A percentile compares a stretch with the other conserved stretches of the same genome.
Evolutionary conservation across 2,797 vertebrate genomes (phyloP).

Genomic region (Aplochiton taeniatus): DNA sequence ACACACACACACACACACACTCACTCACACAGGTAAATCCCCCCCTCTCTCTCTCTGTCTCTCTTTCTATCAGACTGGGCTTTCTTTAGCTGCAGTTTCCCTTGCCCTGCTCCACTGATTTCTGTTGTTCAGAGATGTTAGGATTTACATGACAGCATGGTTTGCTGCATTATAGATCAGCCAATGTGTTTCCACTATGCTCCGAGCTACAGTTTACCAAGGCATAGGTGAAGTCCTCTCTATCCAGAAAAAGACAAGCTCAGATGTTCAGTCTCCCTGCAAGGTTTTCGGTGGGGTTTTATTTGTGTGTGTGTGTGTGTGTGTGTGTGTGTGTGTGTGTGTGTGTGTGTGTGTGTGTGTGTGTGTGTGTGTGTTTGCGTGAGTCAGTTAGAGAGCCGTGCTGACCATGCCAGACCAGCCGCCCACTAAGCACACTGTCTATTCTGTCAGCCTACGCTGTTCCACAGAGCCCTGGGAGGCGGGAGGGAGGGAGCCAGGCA

Average conservation of each 20-base stretch:
- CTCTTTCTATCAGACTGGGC: background rate
- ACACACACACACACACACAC: too few relatives aligned
- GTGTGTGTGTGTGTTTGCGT: background rate
- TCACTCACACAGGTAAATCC: background rate
- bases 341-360: constrained; percentile 3
- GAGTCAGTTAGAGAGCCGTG: background rate
- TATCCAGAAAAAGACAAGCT: too few relatives aligned
- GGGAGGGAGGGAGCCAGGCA: background rate
- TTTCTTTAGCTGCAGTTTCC: background rate
- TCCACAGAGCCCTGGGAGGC: background rate
- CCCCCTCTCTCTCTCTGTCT: background rate
- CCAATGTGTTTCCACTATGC: constrained; percentile 46
- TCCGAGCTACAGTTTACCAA: background rate
- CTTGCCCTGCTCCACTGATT: background rate
- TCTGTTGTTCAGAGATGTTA: background rate
- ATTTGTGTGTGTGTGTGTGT: background rate
- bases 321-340: constrained; percentile 4
- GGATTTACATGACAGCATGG: too few relatives aligned
- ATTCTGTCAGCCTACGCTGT: background rate
- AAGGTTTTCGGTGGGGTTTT: too few relatives aligned
- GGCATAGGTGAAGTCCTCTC: background rate
- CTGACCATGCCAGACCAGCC: background rate
- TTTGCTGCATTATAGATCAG: constrained; percentile 44
- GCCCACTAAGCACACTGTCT: background rate
- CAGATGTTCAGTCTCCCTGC: too few relatives aligned